Evolutionary conservation across 2,113 vertebrate genomes (phyloP).

Genomic region (Gracilinanus agilis): DNA sequence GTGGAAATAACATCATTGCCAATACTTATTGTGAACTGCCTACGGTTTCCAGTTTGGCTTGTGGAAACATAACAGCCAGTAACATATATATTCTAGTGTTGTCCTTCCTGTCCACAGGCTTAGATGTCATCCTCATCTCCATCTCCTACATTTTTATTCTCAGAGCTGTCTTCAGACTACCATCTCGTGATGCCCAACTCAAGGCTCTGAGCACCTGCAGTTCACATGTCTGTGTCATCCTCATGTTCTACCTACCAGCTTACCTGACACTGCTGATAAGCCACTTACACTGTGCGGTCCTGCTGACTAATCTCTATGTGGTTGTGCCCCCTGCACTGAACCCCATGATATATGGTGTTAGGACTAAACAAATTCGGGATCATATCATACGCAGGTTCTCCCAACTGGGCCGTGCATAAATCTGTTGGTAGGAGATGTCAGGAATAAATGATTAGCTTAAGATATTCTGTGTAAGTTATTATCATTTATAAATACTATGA

Average conservation of each 20-base stretch:
- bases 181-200: not conserved
- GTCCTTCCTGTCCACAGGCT: not conserved
- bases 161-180: not conserved
- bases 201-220: slow-evolving; percentile 3
- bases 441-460: not conserved
- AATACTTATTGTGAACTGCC: slow-evolving; percentile 26
- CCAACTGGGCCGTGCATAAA: not conserved
- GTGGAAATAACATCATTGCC: not conserved
- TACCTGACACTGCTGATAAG: slow-evolving; percentile 75
- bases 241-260: slow-evolving; percentile 21
- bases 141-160: not conserved
- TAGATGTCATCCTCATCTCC: not conserved
- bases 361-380: slow-evolving; percentile 58
- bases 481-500: not conserved
- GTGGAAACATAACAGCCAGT: not conserved
- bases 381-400: not conserved
- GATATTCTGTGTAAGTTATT: not conserved
- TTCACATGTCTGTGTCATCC: slow-evolving; percentile 16
- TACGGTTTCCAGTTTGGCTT: slow-evolving; percentile 10
- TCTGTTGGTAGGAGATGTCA: not conserved
- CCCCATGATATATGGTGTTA: slow-evolving; percentile 73
- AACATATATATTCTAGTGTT: not conserved
- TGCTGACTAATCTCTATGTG: slow-evolving; percentile 71
- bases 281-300: slow-evolving; percentile 68
- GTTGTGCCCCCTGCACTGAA: slow-evolving; percentile 73